Evolutionary conservation across 2,888 invertebrate species (phyloP).

Genomic region (Rhagophthalmus giganteus): DNA sequence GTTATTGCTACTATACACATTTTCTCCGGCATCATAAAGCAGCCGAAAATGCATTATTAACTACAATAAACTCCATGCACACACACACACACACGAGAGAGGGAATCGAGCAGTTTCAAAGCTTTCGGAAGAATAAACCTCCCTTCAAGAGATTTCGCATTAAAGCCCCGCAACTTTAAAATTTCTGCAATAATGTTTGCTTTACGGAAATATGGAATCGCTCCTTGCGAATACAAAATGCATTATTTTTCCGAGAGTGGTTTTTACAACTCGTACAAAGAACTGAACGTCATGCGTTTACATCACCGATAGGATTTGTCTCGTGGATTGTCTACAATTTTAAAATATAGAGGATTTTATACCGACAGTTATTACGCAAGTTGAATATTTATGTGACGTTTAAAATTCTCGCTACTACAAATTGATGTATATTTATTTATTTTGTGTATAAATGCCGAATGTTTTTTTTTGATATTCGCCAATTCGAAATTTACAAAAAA

Average conservation of each 20-base stretch:
- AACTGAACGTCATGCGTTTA: conserved; percentile 9
- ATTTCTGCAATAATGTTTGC: conserved; percentile 24
- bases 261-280: conserved; percentile 17
- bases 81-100: neutral
- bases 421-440: too few species aligned
- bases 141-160: conserved; percentile 7
- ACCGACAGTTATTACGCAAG: conserved; percentile 12
- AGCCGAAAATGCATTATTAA: conserved; percentile 18
- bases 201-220: conserved; percentile 21
- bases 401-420: too few species aligned
- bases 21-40: neutral
- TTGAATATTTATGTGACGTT: conserved; percentile 16
- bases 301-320: conserved; percentile 21
- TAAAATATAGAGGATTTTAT: conserved; percentile 14
- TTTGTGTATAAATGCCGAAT: too few species aligned
- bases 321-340: conserved; percentile 20
- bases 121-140: conserved; percentile 12
- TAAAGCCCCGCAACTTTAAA: conserved; percentile 17
- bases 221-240: conserved; percentile 22
- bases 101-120: conserved; percentile 7
- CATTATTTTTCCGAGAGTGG: conserved; percentile 18
- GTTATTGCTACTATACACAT: too few species aligned
- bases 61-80: conserved; percentile 12
- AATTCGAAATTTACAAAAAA: too few species aligned
- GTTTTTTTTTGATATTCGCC: too few species aligned